Base-by-base conservation (phyloP, 2,113 vertebrate species). In the Fregata magnificens region DNA sequence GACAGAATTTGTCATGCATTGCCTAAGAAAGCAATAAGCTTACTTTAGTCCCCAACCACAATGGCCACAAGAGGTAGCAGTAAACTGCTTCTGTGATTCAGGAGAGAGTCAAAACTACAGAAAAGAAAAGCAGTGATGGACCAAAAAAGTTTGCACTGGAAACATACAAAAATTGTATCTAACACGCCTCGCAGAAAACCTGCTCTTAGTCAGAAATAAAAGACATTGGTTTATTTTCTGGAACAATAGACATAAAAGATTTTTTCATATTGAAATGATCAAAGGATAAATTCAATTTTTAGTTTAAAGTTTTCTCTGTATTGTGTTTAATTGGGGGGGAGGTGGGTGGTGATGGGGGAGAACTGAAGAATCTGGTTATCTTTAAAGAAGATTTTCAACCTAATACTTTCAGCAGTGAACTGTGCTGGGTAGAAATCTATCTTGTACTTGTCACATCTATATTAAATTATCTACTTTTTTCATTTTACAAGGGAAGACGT, bases 401-500 rank as follows among this genome's bases (percentile, higher is more conserved):
- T 65, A 85, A 88, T 87, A 69, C 67, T 81, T 96, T 91, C 80
- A 91, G 88, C 78, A 84, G 77, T 72, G 96, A 96, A 80, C 88
- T 73, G 66, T 76, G 93, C 76, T 93, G 56, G 77, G 66, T 91
- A 88, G 96, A 92, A 95, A 94, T 97, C 83, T 90, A 86, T 97
- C 94, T 95, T 94, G 80, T 55, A 81, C 89, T 95, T 98, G 96
- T 95, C 96, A 97, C 82, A 87, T 93, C 82, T 88, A 85, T 98
- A 97, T 92, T 98, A 97, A 97, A 97, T 98, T 91, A 97, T 94
- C 92, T 94, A 90, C 86, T 97, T 97, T 97, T 97, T 97, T 97
- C 96, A 90, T 97, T 98, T 98, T 97, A 98, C 90, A 96, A 97
- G 94, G 93, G 80, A 95, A 95, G 84, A 93, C 29, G 21, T 80